Evolutionary conservation across 2,113 vertebrate species (phyloP).

Genomic region (Crotophaga sulcirostris): DNA sequence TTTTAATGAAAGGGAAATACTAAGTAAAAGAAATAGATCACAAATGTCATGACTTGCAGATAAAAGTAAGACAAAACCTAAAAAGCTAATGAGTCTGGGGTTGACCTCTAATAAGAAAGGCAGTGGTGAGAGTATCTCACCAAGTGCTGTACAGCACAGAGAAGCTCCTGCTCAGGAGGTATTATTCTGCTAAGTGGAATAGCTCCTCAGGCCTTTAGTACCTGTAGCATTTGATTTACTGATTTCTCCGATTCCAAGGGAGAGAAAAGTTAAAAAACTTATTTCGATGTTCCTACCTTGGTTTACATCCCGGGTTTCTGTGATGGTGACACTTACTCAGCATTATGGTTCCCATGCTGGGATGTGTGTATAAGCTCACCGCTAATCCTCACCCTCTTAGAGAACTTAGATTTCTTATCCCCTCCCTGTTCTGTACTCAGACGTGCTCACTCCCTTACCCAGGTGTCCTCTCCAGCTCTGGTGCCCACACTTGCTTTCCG

Average conservation of each 20-base stretch:
- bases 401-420: rapidly evolving
- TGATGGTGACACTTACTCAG: neutral
- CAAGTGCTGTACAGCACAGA: neutral
- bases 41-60: neutral
- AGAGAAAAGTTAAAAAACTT: neutral
- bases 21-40: neutral
- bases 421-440: neutral
- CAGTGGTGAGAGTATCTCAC: neutral
- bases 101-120: neutral
- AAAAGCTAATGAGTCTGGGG: neutral
- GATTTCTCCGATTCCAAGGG: neutral
- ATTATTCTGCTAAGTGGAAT: neutral
- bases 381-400: neutral
- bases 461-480: neutral
- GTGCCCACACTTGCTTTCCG: neutral
- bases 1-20: neutral
- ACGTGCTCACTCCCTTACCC: rapidly evolving
- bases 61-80: neutral
- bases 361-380: neutral
- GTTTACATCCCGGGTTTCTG: rapidly evolving
- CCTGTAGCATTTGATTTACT: neutral
- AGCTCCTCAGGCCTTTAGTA: neutral
- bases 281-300: neutral
- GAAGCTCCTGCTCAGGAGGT: neutral
- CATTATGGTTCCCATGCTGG: rapidly evolving